Base-by-base conservation (phyloP, 2,888 invertebrate species). In the Agrotis clavis region DNA sequence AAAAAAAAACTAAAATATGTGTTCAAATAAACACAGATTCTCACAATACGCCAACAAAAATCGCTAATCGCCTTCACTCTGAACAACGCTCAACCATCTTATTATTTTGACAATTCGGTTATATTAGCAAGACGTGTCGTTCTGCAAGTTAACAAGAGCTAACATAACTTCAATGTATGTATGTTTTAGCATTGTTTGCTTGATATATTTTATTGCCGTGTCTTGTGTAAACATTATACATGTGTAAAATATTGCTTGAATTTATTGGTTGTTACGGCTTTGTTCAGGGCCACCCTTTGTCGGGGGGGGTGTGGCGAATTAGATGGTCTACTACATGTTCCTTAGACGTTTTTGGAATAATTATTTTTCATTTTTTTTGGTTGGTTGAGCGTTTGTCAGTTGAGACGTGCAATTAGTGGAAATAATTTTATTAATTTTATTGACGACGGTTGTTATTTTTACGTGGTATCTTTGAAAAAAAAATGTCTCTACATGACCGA, bases 81-180 rank as follows among this genome's bases (percentile, higher is more conserved):
- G 65, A 82, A 77, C 80, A 84, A 80, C 79, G 82, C 86, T 90
- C 88, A 76, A 91, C 59, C 16, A 64, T 57, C 73, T 73, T 81
- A 85, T 94, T 92, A 96, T 94, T 95, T 94, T 93, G 93, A 94
- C 95, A 94, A 94, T 94, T 93, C 91, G 91, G 92, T 90, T 92
- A 88, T 89, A 94, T 94, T 94, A 94, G 84, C 91, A 94, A 94
- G 92, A 94, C 92, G 88, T 84, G 86, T 86, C 89, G 90, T 89
- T 88, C 85, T 85, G 86, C 88, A 86, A 92, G 92, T 92, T 92
- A 94, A 94, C 93, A 93, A 87, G 89, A 90, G 85, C 90, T 87
- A 88, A 88, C 89, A 88, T 92, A 91, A 93, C 91, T 92, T 83
- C 89, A 69, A 90, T 92, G 90, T 93, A 91, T 74, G 83, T 81